Evolutionary conservation across 1,140 invertebrate genomes (phyloP), one percentile per base, ranked within the genome.

Genomic region (Danaus plexippus): DNA sequence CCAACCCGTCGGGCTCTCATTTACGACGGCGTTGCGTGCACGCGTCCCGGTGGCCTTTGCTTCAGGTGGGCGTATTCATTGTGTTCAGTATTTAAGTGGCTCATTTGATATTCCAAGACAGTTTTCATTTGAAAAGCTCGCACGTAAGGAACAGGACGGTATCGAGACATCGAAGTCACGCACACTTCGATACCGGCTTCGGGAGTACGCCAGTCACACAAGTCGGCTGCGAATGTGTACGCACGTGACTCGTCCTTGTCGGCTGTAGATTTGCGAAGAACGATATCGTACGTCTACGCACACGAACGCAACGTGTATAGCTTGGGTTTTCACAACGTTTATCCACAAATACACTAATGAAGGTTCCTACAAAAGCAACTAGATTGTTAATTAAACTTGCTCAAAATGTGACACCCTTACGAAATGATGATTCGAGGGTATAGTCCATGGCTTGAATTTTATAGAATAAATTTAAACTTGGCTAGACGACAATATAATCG

Each of bases 261-360:
- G 52, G 54, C 64, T 61, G 54, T 63, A 58, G 59, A 68, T 66
- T 50, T 55, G 40, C 50, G 45, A 46, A 15, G 44, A 64, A 57
- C 44, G 52, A 52, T 57, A 46, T 58, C 61, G 57, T 63, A 55
- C 54, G 47, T 52, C 52, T 57, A 73, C 75, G 63, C 67, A 68
- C 69, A 73, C 73, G 62, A 67, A 69, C 75, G 54, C 59, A 57
- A 32, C 50, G 59, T 52, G 62, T 55, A 72, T 75, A 63, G 67
- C 67, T 67, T 66, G 71, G 75, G 80, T 75, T 79, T 77, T 76
- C 73, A 69, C 73, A 71, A 75, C 83, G 79, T 85, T 87, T 87
- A 83, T 81, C 79, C 73, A 82, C 82, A 87, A 87, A 87, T 84
- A 87, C 76, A 83, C 84, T 87, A 87, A 87, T 85, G 84, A 87